Evolutionary conservation across 2,113 vertebrate genomes (phyloP).

Genomic region (Dromas ardeola): DNA sequence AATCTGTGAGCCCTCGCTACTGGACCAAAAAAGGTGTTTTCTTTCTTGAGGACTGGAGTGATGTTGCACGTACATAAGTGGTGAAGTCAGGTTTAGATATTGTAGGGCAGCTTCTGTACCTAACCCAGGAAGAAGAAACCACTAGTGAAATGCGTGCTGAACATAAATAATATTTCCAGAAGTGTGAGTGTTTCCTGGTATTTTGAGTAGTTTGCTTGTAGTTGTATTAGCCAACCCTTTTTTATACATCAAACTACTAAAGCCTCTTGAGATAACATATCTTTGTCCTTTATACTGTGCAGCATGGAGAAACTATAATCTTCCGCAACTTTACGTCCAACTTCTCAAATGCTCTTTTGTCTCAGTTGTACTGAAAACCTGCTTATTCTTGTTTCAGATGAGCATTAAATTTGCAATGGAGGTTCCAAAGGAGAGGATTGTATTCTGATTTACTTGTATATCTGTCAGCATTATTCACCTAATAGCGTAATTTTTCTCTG

Average conservation of each 20-base stretch:
- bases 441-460: background rate
- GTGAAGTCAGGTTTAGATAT: background rate
- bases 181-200: background rate
- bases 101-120: background rate
- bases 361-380: background rate
- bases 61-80: rapidly evolving
- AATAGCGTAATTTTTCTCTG: background rate
- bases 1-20: background rate
- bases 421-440: background rate
- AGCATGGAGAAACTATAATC: background rate
- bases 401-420: background rate
- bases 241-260: background rate
- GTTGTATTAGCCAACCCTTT: background rate
- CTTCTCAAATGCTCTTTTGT: background rate
- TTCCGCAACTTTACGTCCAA: background rate
- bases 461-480: background rate
- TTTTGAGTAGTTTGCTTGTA: background rate
- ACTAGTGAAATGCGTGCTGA: background rate
- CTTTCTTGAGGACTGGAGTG: background rate
- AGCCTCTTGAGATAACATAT: background rate
- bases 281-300: background rate
- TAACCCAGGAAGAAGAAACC: background rate
- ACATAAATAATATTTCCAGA: background rate
- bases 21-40: background rate
- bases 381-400: background rate